A percentile compares a stretch with the other conserved stretches of the same genome.
Evolutionary conservation across 2,888 invertebrate genomes (phyloP).

Genomic region (Ennomos fuscantarius): DNA sequence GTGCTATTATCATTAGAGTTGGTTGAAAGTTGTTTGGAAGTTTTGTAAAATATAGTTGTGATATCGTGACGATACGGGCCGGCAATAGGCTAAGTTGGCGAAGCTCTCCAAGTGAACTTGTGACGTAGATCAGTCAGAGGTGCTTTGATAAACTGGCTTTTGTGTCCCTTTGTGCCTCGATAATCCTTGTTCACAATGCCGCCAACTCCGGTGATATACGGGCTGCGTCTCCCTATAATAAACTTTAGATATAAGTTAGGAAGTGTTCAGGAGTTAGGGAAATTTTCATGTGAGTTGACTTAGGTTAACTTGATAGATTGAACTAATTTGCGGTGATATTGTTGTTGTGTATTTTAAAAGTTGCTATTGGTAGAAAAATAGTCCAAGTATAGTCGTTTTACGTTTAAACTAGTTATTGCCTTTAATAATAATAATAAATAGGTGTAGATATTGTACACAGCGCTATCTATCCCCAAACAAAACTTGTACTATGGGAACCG

Average conservation of each 20-base stretch:
- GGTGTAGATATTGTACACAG: too few relatives aligned
- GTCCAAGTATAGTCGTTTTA: too few relatives aligned
- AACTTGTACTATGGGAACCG: too few relatives aligned
- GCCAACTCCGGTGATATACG: conserved; percentile 52
- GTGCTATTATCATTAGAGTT: conserved; percentile 39
- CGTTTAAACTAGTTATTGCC: too few relatives aligned
- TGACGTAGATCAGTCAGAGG: conserved; percentile 59
- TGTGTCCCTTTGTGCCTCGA: conserved; percentile 70
- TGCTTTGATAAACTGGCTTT: conserved; percentile 74
- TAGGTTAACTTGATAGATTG: conserved; percentile 26
- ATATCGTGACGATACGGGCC: conserved; percentile 46
- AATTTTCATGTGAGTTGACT: conserved; percentile 27
- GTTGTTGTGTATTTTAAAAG: not conserved
- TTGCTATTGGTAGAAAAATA: not conserved
- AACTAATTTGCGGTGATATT: conserved; percentile 18
- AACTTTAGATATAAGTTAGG: conserved; percentile 46
- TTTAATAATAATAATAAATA: too few relatives aligned
- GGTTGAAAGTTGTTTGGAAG: conserved; percentile 36
- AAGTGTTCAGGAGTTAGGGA: conserved; percentile 32
- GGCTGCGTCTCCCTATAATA: conserved; percentile 53
- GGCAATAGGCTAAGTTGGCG: conserved; percentile 53
- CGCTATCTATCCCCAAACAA: too few relatives aligned
- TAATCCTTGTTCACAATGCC: conserved; percentile 64
- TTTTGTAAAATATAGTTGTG: conserved; percentile 43
- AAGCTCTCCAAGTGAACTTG: conserved; percentile 57